Evolutionary conservation across 2,888 invertebrate genomes (phyloP), one percentile per base, ranked within the genome.

Genomic region (Scelioninae gen. 1): DNA sequence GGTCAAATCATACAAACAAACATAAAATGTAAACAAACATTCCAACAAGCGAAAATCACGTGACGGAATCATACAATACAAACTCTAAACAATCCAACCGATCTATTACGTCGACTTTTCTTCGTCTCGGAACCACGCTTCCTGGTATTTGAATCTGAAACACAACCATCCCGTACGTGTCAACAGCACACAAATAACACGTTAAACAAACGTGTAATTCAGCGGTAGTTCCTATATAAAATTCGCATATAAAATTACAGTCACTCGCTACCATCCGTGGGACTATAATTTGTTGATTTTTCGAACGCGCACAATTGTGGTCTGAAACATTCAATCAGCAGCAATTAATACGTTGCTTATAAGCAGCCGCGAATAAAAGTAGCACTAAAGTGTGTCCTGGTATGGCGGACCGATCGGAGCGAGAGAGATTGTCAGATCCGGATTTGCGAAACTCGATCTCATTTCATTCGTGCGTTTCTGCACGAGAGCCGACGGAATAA

Each of bases 381-480:
- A 8, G 45, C 58, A 23, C 10, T n/a, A 8, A 49, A 3, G 15
- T 43, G 45, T 11, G 8, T 45, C 23, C n/a, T n/a, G n/a, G n/a
- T n/a, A n/a, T n/a, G n/a, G n/a, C n/a, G n/a, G 58, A 23, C 31
- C 8, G 65, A 51, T 32, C 43, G 47, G 34, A 47, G 43, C 34
- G 45, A n/a, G 56, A 43, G 45, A 43, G 65, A 58, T 32, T 58
- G 51, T 60, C 43, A 43, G 69, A 69, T 71, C 77, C 63, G 68
- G 66, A 77, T 69, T 77, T 78, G 74, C 66, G 78, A 82, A 81
- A 74, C 71, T 56, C 69, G 75, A 78, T 78, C 71, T 63, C 75
- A 55, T 71, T 71, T 58, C 60, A 51, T 53, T 77, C 65, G 80
- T 55, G 62, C 55, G 56, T 62, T 74, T 75, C 68, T 80, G 81